These are phyloP conservation scores for Coelinius sp. DNA, from an alignment of 2,888 invertebrate species.

Conservation along the genomic window DNA sequence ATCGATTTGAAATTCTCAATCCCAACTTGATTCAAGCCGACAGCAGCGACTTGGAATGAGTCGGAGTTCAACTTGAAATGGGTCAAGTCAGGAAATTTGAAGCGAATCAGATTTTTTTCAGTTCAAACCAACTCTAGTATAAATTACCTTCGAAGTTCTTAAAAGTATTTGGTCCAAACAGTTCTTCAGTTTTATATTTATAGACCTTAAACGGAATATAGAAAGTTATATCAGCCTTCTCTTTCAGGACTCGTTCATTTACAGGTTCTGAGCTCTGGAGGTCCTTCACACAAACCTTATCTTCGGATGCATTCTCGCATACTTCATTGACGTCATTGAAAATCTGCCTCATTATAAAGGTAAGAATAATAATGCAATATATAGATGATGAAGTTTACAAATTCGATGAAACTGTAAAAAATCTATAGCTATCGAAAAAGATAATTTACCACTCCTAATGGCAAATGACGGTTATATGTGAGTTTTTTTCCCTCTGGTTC, in stretches of 20 bases:
- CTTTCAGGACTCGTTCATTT: constrained; percentile 80
- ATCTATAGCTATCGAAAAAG: too few species aligned
- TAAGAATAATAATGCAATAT: not conserved
- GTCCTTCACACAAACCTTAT: constrained; percentile 85
- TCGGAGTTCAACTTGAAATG: too few species aligned
- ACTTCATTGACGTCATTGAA: constrained; percentile 84
- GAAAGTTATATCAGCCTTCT: constrained; percentile 85
- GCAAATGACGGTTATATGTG: constrained; percentile 62
- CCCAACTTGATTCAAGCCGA: too few species aligned
- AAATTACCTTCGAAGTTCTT: constrained; percentile 80
- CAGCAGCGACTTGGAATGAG: too few species aligned
- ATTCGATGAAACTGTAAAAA: too few species aligned
- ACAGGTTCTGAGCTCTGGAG: constrained; percentile 80
- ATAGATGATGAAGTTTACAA: too few species aligned
- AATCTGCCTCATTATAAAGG: constrained; percentile 73
- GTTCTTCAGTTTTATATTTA: constrained; percentile 81
- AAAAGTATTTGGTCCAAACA: constrained; percentile 83
- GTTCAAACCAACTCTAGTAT: not conserved
- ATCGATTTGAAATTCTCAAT: too few species aligned
- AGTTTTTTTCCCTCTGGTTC: constrained; percentile 59
- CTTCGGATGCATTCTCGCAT: constrained; percentile 80
- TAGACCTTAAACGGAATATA: constrained; percentile 85
- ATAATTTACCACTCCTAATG: constrained; percentile 33
- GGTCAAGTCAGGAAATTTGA: not conserved
- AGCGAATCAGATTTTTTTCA: not conserved